Percentiles rank a stretch among this genome's conserved stretches.
Evolutionary conservation across 1,140 invertebrate genomes (phyloP).

Genomic region (Drosophila mauritiana): DNA sequence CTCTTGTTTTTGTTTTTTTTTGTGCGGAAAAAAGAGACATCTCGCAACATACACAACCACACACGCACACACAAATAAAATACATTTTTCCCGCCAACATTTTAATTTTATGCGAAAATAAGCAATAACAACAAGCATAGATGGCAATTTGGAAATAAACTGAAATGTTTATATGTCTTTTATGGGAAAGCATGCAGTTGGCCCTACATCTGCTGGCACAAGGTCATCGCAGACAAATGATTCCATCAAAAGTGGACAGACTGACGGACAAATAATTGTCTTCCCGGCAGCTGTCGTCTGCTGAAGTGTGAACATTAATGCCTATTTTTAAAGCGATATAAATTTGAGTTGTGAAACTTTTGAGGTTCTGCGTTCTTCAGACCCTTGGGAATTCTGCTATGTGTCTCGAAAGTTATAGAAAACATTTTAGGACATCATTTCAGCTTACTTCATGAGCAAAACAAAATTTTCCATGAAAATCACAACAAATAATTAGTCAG

Average conservation of each 20-base stretch:
- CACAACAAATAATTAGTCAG: constrained; percentile 14
- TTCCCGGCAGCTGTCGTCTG: constrained; percentile 36
- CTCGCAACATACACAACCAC: no score
- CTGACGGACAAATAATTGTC: constrained; percentile 31
- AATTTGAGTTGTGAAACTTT: background rate
- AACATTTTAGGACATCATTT: constrained; percentile 10
- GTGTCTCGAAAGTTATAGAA: background rate
- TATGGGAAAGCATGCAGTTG: constrained; percentile 31
- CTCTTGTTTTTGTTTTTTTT: constrained; percentile 5
- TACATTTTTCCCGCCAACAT: constrained; percentile 23
- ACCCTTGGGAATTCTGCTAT: background rate
- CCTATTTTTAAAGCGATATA: constrained; percentile 23
- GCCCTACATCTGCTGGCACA: constrained; percentile 51
- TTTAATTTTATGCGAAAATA: constrained; percentile 42
- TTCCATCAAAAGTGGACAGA: constrained; percentile 42
- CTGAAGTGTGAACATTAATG: constrained; percentile 27
- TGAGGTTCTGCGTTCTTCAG: background rate
- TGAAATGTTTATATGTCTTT: constrained; percentile 42
- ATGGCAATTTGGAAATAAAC: constrained; percentile 28
- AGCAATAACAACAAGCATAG: constrained; percentile 29
- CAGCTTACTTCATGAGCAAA: background rate
- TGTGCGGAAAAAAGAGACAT: constrained; percentile 8
- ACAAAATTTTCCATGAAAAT: constrained; percentile 30
- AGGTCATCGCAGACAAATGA: constrained; percentile 40
- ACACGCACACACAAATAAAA: background rate